Evolutionary conservation across 2,113 vertebrate species (phyloP).

Genomic region (Petaurus breviceps): DNA sequence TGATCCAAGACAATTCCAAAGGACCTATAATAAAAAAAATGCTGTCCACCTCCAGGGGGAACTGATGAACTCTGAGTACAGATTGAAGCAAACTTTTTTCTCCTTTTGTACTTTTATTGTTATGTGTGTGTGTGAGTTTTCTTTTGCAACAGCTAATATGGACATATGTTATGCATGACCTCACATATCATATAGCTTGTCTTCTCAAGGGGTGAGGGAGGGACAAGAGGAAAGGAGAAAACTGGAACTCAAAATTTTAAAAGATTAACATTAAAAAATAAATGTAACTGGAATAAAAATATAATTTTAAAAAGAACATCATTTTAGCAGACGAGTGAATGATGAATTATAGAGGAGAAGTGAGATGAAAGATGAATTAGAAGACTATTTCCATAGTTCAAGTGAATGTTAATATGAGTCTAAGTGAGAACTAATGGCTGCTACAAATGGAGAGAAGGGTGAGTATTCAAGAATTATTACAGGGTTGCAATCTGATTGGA

Average conservation of each 20-base stretch:
- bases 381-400: not conserved
- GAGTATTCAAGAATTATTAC: not conserved
- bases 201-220: not conserved
- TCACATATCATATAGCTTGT: not conserved
- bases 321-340: not conserved
- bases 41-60: not conserved
- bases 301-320: not conserved
- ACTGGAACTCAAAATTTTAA: not conserved
- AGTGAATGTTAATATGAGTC: not conserved
- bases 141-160: not conserved
- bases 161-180: not conserved
- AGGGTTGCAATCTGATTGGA: not conserved
- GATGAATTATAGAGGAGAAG: not conserved
- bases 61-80: not conserved
- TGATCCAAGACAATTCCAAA: not conserved
- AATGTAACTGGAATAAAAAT: too few species aligned
- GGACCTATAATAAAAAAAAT: not conserved
- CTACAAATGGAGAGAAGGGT: not conserved
- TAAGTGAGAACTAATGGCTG: not conserved
- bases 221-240: too few species aligned
- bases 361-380: not conserved
- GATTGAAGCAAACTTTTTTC: not conserved
- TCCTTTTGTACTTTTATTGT: too few species aligned
- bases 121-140: not conserved
- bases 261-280: not conserved